Conservation (phyloP, 2,888 invertebrate genomes). For the Agrotis ipsilon region DNA sequence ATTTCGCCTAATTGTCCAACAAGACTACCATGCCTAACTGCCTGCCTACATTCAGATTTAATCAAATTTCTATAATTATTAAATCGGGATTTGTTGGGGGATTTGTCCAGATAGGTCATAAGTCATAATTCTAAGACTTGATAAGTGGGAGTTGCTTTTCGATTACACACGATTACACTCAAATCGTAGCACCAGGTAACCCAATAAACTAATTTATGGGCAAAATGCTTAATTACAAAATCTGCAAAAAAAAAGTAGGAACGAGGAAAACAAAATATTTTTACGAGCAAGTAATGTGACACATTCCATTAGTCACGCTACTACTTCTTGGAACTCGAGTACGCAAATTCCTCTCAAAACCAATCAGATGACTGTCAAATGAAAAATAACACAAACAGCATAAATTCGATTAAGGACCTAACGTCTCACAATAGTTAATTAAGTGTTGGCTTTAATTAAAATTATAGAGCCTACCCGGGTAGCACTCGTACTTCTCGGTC, state of each 20-base stretch:
- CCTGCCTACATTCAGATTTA: too few relatives aligned
- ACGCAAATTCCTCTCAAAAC: slow-evolving; percentile 46
- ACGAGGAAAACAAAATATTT: background rate
- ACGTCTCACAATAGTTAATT: slow-evolving; percentile 70
- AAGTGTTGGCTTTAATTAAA: slow-evolving; percentile 67
- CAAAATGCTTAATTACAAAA: background rate
- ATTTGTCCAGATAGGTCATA: too few relatives aligned
- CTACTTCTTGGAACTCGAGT: slow-evolving; percentile 11
- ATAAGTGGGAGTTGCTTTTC: background rate
- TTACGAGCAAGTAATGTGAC: slow-evolving; percentile 9
- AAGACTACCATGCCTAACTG: too few relatives aligned
- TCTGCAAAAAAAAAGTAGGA: too few relatives aligned
- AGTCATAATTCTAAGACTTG: too few relatives aligned
- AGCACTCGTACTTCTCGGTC: slow-evolving; percentile 51
- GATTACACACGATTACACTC: background rate
- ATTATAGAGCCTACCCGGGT: slow-evolving; percentile 59
- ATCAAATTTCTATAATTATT: too few relatives aligned
- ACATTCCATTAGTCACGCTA: slow-evolving; percentile 22
- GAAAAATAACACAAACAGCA: slow-evolving; percentile 57
- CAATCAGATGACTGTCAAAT: slow-evolving; percentile 47
- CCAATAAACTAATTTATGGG: background rate
- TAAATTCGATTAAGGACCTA: slow-evolving; percentile 63
- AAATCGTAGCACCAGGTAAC: background rate
- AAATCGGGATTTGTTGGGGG: too few relatives aligned
- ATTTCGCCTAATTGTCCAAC: too few relatives aligned